A percentile compares a stretch with the other conserved stretches of the same genome.
phyloP scores from a whole-genome alignment of 2,797 vertebrate species.

The Dipus sagitta region DNA sequence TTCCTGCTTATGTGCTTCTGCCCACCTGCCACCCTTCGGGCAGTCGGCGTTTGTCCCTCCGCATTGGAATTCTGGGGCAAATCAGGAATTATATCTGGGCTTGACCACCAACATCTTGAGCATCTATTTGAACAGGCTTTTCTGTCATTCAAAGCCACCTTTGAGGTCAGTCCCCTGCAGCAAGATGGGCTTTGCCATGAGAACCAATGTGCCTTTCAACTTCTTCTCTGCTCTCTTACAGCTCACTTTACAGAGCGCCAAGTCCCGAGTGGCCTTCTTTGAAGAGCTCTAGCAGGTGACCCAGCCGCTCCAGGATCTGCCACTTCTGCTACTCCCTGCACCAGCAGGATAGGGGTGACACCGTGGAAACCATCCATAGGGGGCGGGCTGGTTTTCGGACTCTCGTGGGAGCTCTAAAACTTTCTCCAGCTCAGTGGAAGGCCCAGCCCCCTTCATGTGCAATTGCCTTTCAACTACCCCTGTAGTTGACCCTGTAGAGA shows the following conservation, averaged over 20 bases:
- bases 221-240: slow-evolving; percentile 88
- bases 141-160: background rate
- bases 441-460: background rate
- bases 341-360: background rate
- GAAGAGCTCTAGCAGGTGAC: slow-evolving; percentile 93
- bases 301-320: background rate
- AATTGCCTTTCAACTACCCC: slow-evolving; percentile 54
- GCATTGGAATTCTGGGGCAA: slow-evolving; percentile 16
- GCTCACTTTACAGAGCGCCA: slow-evolving; percentile 97
- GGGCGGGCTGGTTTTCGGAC: background rate
- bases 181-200: background rate
- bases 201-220: slow-evolving; percentile 27
- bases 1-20: slow-evolving; percentile 44
- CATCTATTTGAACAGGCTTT: background rate
- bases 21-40: background rate
- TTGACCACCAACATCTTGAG: background rate
- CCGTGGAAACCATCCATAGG: background rate
- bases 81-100: background rate
- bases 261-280: slow-evolving; percentile 97
- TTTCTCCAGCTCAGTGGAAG: slow-evolving; percentile 10
- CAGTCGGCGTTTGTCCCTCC: slow-evolving; percentile 49
- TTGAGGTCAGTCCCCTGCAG: background rate
- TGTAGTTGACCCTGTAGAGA: slow-evolving; percentile 56
- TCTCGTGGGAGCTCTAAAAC: background rate
- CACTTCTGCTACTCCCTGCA: slow-evolving; percentile 49